Percentiles rank a stretch among this genome's conserved stretches.
Evolutionary conservation across 2,113 vertebrate genomes (phyloP).

Genomic region (Cololabis saira): DNA sequence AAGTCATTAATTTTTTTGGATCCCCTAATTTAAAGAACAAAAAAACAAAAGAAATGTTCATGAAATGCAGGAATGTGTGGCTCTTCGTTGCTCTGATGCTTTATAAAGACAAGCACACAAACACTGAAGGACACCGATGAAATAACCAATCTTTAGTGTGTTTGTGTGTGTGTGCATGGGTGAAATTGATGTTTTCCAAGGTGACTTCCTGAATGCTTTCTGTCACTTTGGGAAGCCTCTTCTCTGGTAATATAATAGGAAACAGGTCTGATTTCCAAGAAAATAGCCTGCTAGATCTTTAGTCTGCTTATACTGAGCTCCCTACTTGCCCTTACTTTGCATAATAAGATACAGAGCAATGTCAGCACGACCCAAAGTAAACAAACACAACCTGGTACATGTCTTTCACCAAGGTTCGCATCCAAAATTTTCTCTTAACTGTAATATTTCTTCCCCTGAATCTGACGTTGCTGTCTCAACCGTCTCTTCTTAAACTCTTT

Average conservation of each 20-base stretch:
- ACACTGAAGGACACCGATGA: constrained; percentile 31
- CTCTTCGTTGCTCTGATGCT: background rate
- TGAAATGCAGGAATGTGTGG: background rate
- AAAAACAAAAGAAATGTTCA: too few relatives aligned
- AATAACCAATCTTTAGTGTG: background rate
- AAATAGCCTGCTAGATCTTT: constrained; percentile 30
- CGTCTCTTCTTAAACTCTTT: constrained; percentile 45
- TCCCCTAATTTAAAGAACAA: too few relatives aligned
- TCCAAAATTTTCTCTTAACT: constrained; percentile 34
- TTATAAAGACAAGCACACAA: background rate
- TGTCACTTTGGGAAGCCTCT: constrained; percentile 35
- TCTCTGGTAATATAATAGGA: constrained; percentile 35
- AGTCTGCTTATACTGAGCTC: background rate
- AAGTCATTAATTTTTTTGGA: too few relatives aligned
- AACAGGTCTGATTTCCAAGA: constrained; percentile 36
- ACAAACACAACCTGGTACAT: constrained; percentile 22
- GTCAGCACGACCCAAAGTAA: constrained; percentile 30
- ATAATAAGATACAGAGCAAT: constrained; percentile 32
- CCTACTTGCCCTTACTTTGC: constrained; percentile 29
- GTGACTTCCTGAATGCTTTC: constrained; percentile 51
- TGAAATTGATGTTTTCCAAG: constrained; percentile 40
- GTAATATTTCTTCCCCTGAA: constrained; percentile 36
- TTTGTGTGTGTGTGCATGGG: background rate
- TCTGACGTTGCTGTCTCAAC: constrained; percentile 32
- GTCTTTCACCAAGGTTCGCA: constrained; percentile 29